Percentiles rank a stretch among this genome's conserved stretches.
Evolutionary conservation across 2,888 invertebrate genomes (phyloP).

Genomic region (Stenodera caucasica): DNA sequence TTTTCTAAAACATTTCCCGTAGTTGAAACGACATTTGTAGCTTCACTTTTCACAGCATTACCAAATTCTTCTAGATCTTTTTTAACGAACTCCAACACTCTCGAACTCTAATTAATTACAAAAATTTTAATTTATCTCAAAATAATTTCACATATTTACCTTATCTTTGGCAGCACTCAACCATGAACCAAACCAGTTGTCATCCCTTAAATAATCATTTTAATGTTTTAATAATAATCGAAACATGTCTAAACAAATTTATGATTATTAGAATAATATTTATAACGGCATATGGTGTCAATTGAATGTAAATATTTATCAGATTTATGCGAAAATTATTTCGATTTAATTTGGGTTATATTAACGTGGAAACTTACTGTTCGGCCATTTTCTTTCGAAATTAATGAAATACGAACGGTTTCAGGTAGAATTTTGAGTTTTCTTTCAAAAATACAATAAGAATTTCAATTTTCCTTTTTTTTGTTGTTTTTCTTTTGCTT

Average conservation of each 20-base stretch:
- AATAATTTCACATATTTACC: slow-evolving; percentile 36
- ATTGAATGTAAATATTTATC: slow-evolving; percentile 13
- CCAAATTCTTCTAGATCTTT: slow-evolving; percentile 76
- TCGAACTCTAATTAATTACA: slow-evolving; percentile 62
- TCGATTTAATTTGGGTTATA: neutral
- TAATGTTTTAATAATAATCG: too few species aligned
- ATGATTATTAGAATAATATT: too few species aligned
- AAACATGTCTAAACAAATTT: too few species aligned
- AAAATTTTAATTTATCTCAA: slow-evolving; percentile 7
- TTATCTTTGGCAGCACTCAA: slow-evolving; percentile 54
- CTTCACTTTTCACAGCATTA: slow-evolving; percentile 70
- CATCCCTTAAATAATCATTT: slow-evolving; percentile 45
- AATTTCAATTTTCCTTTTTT: slow-evolving; percentile 22
- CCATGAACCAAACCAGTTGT: slow-evolving; percentile 55
- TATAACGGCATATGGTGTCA: neutral
- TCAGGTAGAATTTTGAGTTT: slow-evolving; percentile 22
- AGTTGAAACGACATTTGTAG: slow-evolving; percentile 66
- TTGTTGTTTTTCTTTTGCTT: slow-evolving; percentile 13
- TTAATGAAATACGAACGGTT: slow-evolving; percentile 11
- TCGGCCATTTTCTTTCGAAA: slow-evolving; percentile 18
- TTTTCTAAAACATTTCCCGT: slow-evolving; percentile 70
- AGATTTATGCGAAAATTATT: too few species aligned
- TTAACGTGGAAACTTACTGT: slow-evolving; percentile 19
- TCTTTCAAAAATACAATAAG: slow-evolving; percentile 8
- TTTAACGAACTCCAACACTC: slow-evolving; percentile 75